Evolutionary conservation across 1,140 invertebrate species (phyloP).

Genomic region (Trachelipus rathkii): DNA sequence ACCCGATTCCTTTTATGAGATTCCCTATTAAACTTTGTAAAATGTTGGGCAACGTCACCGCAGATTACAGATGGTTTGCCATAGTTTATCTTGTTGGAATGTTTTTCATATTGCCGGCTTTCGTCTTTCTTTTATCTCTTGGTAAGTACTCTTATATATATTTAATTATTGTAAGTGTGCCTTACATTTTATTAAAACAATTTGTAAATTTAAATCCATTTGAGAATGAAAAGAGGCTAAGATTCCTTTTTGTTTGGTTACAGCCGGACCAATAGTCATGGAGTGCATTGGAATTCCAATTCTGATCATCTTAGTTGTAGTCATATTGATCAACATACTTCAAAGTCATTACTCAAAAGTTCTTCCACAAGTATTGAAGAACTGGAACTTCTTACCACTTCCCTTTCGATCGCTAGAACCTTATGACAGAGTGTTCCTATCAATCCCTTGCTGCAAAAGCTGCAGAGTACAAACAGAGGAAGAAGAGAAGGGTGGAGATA

Average conservation of each 20-base stretch:
- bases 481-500: no score
- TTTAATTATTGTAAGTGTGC: background rate
- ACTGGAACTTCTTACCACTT: conserved; percentile 57
- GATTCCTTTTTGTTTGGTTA: background rate
- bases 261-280: conserved; percentile 42
- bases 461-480: background rate
- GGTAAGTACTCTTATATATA: conserved; percentile 6
- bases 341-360: conserved; percentile 51
- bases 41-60: conserved; percentile 55
- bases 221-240: background rate
- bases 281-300: conserved; percentile 24
- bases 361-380: conserved; percentile 51
- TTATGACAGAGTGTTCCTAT: conserved; percentile 45
- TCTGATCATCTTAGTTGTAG: conserved; percentile 47
- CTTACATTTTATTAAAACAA: background rate
- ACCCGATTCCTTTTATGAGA: conserved; percentile 58
- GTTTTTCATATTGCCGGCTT: conserved; percentile 55
- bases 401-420: conserved; percentile 53
- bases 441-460: conserved; percentile 24
- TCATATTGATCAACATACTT: conserved; percentile 46
- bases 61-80: conserved; percentile 57
- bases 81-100: conserved; percentile 55
- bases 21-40: conserved; percentile 57
- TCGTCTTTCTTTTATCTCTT: conserved; percentile 52
- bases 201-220: background rate